A percentile compares a stretch with the other conserved stretches of the same genome.
Conservation (phyloP, 2,888 invertebrate genomes). For the Dendrolimus houi region DNA sequence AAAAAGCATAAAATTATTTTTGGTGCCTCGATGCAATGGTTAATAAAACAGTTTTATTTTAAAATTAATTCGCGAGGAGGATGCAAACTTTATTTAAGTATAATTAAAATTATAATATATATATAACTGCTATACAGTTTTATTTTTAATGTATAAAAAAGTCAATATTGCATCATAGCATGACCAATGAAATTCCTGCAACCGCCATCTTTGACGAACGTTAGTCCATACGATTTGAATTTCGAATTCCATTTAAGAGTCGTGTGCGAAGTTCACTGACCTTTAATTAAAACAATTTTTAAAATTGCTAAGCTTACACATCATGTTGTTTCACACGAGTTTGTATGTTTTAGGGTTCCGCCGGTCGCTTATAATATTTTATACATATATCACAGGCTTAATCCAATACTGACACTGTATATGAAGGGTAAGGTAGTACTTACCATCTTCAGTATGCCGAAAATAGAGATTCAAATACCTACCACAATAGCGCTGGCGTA, state of each 20-base stretch:
- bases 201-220: not conserved
- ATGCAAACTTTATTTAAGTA: too few relatives aligned
- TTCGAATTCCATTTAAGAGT: not conserved
- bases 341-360: not conserved
- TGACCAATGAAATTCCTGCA: not conserved
- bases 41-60: too few relatives aligned
- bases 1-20: too few relatives aligned
- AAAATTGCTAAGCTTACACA: not conserved
- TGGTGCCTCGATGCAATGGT: too few relatives aligned
- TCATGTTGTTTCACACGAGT: not conserved
- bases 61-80: too few relatives aligned
- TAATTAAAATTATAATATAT: too few relatives aligned
- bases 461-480: too few relatives aligned
- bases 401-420: not conserved
- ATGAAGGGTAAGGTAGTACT: not conserved
- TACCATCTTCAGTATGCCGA: too few relatives aligned
- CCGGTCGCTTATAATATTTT: not conserved
- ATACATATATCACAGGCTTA: not conserved
- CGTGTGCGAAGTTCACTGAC: not conserved
- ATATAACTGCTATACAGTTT: too few relatives aligned
- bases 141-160: too few relatives aligned
- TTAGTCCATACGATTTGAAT: not conserved
- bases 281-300: not conserved
- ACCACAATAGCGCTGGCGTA: too few relatives aligned
- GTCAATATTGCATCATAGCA: not conserved